phyloP scores from a whole-genome alignment of 1,140 invertebrate genomes.

The Radopholus similis region DNA sequence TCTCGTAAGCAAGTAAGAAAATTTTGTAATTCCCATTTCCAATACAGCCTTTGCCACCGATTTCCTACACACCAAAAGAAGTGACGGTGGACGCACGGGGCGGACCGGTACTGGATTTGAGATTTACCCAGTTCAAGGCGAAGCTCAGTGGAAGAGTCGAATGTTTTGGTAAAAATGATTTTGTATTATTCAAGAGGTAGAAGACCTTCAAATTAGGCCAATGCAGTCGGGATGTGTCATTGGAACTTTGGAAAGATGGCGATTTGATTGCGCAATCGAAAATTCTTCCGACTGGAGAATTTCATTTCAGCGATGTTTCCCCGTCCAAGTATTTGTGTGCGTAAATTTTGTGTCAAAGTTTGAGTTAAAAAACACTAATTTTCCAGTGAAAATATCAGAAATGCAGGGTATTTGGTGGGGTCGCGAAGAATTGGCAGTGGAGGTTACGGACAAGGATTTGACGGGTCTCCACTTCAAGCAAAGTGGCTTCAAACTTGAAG shows the following conservation, averaged over 20 bases:
- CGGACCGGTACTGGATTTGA: constrained; percentile 12
- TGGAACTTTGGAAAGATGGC: neutral
- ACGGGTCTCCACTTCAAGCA: constrained; percentile 1
- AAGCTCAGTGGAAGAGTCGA: constrained; percentile 18
- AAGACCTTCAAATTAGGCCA: neutral
- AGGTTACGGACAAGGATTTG: neutral
- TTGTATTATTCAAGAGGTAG: neutral
- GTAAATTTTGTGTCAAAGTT: neutral
- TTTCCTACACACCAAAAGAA: constrained; percentile 18
- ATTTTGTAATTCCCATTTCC: neutral
- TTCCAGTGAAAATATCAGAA: constrained; percentile 14
- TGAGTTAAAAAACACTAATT: neutral
- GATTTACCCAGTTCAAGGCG: constrained; percentile 28
- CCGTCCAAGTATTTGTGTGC: neutral
- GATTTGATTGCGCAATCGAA: neutral
- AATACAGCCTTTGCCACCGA: neutral
- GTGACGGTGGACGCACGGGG: neutral
- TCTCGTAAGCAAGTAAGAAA: neutral
- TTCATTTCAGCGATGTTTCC: neutral
- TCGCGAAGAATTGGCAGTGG: neutral
- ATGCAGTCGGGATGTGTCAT: neutral
- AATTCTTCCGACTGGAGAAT: neutral
- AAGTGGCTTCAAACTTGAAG: constrained; percentile 4
- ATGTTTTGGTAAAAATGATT: constrained; percentile 16
- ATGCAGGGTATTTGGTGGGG: constrained; percentile 22